phyloP scores from a whole-genome alignment of 2,113 vertebrate genomes.

The Rafetus swinhoei region DNA sequence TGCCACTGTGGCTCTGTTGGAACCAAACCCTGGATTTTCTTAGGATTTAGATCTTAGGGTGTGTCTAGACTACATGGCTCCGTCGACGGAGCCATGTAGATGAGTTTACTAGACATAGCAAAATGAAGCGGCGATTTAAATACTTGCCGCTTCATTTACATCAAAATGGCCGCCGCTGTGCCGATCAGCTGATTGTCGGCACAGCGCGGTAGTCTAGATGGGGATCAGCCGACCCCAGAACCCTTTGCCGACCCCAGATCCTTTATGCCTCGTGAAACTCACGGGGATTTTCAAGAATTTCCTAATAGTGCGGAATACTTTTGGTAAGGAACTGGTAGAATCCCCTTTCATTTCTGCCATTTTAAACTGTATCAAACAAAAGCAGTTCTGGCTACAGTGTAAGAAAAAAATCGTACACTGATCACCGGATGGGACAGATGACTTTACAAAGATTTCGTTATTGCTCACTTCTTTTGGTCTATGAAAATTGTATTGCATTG shows the following conservation, averaged over 20 bases:
- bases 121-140: too few relatives aligned
- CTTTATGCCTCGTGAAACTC: too few relatives aligned
- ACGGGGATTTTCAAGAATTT: not conserved
- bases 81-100: too few relatives aligned
- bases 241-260: too few relatives aligned
- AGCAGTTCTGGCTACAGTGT: not conserved
- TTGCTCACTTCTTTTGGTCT: not conserved
- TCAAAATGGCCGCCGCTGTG: too few relatives aligned
- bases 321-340: not conserved
- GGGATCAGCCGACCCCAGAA: too few relatives aligned
- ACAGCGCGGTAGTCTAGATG: too few relatives aligned
- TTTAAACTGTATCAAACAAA: not conserved
- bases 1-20: not conserved
- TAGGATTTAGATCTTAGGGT: not conserved
- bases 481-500: not conserved
- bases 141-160: too few relatives aligned
- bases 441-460: not conserved
- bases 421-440: not conserved
- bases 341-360: not conserved
- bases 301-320: not conserved
- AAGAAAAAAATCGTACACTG: not conserved
- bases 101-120: too few relatives aligned
- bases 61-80: not conserved
- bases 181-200: too few relatives aligned
- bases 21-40: not conserved